A percentile compares a stretch with the other conserved stretches of the same genome.
These are phyloP conservation scores for Elaeidobius kamerunicus DNA, from an alignment of 2,888 invertebrate genomes.

Conservation along the genomic window DNA sequence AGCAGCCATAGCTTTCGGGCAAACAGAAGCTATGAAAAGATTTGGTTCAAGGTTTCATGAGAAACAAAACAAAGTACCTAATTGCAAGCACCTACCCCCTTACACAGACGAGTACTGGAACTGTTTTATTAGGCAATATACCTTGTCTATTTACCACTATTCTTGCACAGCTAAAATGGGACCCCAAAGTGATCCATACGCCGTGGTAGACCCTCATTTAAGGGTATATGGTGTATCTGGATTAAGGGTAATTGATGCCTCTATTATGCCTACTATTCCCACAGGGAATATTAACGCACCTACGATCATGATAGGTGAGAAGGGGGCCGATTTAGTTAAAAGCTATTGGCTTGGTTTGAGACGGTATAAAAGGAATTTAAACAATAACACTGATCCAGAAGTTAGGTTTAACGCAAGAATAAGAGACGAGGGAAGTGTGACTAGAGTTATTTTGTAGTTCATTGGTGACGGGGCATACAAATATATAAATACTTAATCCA, in stretches of 20 bases:
- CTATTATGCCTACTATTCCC: slow-evolving; percentile 83
- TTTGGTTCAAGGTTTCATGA: slow-evolving; percentile 76
- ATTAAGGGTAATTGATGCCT: slow-evolving; percentile 80
- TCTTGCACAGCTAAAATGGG: slow-evolving; percentile 87
- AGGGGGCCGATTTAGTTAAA: slow-evolving; percentile 79
- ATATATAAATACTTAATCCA: not conserved
- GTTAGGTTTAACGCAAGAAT: slow-evolving; percentile 36
- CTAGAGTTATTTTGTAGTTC: slow-evolving; percentile 25
- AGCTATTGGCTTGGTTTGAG: slow-evolving; percentile 41
- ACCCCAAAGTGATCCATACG: slow-evolving; percentile 68
- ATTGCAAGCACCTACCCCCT: slow-evolving; percentile 73
- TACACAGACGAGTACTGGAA: slow-evolving; percentile 88
- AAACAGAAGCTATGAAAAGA: slow-evolving; percentile 73
- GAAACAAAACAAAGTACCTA: slow-evolving; percentile 63
- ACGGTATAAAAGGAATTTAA: slow-evolving; percentile 27
- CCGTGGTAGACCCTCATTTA: slow-evolving; percentile 77
- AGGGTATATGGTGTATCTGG: slow-evolving; percentile 64
- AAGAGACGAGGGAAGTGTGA: slow-evolving; percentile 20
- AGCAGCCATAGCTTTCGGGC: slow-evolving; percentile 75
- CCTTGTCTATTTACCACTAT: slow-evolving; percentile 84
- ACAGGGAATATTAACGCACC: slow-evolving; percentile 88
- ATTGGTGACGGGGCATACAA: no score
- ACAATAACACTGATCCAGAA: slow-evolving; percentile 24
- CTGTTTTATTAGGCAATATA: slow-evolving; percentile 78
- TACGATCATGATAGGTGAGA: slow-evolving; percentile 84